Evolutionary conservation across 2,113 vertebrate species (phyloP).

Genomic region (Uria lomvia): DNA sequence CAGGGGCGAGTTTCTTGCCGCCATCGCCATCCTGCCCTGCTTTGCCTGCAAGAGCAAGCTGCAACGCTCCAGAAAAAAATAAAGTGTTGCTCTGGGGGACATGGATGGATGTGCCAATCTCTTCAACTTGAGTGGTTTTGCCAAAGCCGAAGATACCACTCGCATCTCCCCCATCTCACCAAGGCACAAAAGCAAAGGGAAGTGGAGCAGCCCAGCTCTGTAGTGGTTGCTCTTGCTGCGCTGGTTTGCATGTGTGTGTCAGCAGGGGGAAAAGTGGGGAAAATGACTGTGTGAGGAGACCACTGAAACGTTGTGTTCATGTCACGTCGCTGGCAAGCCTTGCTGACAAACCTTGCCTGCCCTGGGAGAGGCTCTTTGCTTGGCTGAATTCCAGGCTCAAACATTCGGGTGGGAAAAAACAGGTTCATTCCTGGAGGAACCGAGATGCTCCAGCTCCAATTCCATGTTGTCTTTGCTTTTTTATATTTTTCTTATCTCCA

Average conservation of each 20-base stretch:
- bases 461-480: neutral
- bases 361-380: neutral
- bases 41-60: neutral
- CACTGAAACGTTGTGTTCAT: neutral
- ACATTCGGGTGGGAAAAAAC: neutral
- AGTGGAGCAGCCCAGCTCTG: neutral
- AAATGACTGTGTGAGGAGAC: neutral
- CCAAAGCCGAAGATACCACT: neutral
- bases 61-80: neutral
- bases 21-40: neutral
- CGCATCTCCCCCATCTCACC: neutral
- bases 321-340: neutral
- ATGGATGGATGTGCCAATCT: neutral
- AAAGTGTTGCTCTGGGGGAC: neutral
- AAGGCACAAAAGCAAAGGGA: neutral
- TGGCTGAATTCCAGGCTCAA: neutral
- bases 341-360: neutral
- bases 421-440: neutral
- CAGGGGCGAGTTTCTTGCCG: neutral
- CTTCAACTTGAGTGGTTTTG: neutral
- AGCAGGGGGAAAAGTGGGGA: too few species aligned
- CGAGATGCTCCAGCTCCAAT: neutral
- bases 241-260: accelerated
- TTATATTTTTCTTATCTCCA: neutral
- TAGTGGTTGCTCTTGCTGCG: neutral